A percentile compares a stretch with the other conserved stretches of the same genome.
Evolutionary conservation across 2,113 vertebrate species (phyloP).

Genomic region (Crotalus viridis): DNA sequence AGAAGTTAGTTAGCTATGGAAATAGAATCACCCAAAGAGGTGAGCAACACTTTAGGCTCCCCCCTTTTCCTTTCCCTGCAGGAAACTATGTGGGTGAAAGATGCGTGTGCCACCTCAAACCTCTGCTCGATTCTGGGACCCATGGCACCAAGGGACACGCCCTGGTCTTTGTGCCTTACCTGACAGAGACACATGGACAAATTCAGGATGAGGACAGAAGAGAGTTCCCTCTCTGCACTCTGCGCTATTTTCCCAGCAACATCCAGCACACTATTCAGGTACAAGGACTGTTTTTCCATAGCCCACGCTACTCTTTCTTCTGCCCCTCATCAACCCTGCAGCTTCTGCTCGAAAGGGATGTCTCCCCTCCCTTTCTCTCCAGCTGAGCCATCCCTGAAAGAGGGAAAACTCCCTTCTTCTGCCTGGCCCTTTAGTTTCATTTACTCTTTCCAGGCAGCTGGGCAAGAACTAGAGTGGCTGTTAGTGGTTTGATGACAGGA

Average conservation of each 20-base stretch:
- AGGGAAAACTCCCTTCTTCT: background rate
- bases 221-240: constrained; percentile 77
- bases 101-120: constrained; percentile 74
- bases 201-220: background rate
- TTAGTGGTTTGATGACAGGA: background rate
- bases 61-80: constrained; percentile 44
- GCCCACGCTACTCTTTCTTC: background rate
- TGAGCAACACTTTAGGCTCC: background rate
- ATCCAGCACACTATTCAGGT: constrained; percentile 87
- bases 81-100: constrained; percentile 77
- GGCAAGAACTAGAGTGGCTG: background rate
- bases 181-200: constrained; percentile 70
- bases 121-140: constrained; percentile 82
- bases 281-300: background rate
- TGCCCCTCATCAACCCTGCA: background rate
- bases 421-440: background rate
- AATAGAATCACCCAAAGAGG: background rate
- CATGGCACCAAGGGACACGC: constrained; percentile 74
- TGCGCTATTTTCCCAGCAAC: constrained; percentile 80
- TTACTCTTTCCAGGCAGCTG: constrained; percentile 4
- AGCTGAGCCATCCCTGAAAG: background rate
- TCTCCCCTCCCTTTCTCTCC: accelerated
- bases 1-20: background rate
- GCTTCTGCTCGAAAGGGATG: accelerated
- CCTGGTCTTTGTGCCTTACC: constrained; percentile 74